Percentiles rank a stretch among this genome's conserved stretches.
These are phyloP conservation scores for Nemurella pictetii DNA, from an alignment of 2,888 invertebrate species.

Conservation along the genomic window DNA sequence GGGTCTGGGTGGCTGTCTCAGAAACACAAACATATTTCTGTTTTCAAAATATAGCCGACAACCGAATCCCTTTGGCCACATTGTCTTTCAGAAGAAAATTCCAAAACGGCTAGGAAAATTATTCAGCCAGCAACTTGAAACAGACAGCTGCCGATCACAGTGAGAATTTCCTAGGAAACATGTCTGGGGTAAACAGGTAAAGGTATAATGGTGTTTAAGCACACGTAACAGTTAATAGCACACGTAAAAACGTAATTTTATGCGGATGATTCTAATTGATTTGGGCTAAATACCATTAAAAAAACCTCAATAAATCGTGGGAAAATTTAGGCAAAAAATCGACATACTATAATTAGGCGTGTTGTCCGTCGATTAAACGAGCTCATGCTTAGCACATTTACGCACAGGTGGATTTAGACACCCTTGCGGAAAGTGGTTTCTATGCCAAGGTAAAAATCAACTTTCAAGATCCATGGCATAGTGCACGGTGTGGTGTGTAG, in stretches of 20 bases:
- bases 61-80: too few relatives aligned
- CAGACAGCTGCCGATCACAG: not conserved
- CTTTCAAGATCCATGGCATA: not conserved
- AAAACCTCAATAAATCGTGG: not conserved
- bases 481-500: not conserved
- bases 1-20: too few relatives aligned
- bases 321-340: not conserved
- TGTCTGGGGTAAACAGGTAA: not conserved
- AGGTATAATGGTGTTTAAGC: not conserved
- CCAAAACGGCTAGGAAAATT: not conserved
- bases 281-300: not conserved
- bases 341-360: not conserved
- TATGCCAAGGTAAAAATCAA: slow-evolving; percentile 13
- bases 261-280: not conserved
- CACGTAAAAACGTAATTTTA: not conserved
- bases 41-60: too few relatives aligned
- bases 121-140: not conserved
- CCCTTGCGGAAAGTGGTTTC: not conserved
- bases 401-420: not conserved
- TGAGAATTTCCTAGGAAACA: not conserved
- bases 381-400: not conserved
- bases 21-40: too few relatives aligned
- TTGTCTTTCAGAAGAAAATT: too few relatives aligned
- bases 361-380: not conserved
- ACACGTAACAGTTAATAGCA: not conserved